Evolutionary conservation across 2,888 invertebrate genomes (phyloP).

Genomic region (Ligdia adustata): DNA sequence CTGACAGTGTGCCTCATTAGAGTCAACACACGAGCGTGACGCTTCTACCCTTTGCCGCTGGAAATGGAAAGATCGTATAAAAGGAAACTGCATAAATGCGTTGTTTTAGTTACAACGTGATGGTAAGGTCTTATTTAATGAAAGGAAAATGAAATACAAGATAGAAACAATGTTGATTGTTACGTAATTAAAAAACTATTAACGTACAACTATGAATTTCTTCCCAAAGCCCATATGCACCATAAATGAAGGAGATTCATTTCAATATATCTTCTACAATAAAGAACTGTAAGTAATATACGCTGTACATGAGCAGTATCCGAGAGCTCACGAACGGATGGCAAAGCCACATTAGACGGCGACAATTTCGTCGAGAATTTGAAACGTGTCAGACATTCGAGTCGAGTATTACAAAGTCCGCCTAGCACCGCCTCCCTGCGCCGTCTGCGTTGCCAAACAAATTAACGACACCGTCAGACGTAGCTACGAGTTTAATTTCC

Average conservation of each 20-base stretch:
- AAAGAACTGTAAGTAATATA: conserved; percentile 22
- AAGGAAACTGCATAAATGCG: conserved; percentile 10
- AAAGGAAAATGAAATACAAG: too few species aligned
- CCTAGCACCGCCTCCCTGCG: conserved; percentile 36
- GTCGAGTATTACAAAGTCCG: conserved; percentile 36
- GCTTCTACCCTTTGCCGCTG: conserved; percentile 24
- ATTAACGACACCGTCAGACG: conserved; percentile 65
- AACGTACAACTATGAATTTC: too few species aligned
- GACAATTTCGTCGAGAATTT: conserved; percentile 36
- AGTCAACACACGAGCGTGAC: conserved; percentile 34
- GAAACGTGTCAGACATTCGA: conserved; percentile 34
- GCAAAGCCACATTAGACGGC: conserved; percentile 36
- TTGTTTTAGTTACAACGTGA: too few species aligned
- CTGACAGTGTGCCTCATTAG: conserved; percentile 41
- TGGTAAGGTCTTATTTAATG: too few species aligned
- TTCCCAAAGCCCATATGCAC: too few species aligned
- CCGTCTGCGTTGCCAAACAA: conserved; percentile 61
- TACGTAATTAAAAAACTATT: too few species aligned
- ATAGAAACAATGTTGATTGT: too few species aligned
- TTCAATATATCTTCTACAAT: conserved; percentile 8
- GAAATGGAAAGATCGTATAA: conserved; percentile 3
- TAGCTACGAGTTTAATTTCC: conserved; percentile 74
- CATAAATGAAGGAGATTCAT: conserved; percentile 23
- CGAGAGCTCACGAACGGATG: conserved; percentile 29
- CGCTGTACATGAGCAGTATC: conserved; percentile 30